phyloP scores from a whole-genome alignment of 1,140 invertebrate genomes.

The Ladona fulva region DNA sequence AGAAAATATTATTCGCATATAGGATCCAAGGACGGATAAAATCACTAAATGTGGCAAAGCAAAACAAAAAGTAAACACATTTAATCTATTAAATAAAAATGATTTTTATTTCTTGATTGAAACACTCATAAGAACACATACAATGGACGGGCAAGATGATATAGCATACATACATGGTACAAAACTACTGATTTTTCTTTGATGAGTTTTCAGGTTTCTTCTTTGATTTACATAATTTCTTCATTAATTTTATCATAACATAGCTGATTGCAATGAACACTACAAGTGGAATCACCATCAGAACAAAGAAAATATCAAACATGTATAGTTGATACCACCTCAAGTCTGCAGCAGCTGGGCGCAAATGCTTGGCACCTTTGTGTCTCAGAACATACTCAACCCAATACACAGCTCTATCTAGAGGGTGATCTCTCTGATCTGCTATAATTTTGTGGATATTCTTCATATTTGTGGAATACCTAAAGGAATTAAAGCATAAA shows the following conservation, averaged over 20 bases:
- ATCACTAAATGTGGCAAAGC: too few relatives aligned
- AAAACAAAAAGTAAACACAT: too few relatives aligned
- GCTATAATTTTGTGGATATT: not conserved
- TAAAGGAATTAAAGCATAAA: too few relatives aligned
- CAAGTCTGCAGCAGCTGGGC: slow-evolving; percentile 26
- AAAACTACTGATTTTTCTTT: not conserved
- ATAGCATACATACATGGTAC: too few relatives aligned
- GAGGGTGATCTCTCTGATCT: slow-evolving; percentile 39
- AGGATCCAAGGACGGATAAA: too few relatives aligned
- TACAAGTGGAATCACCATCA: not conserved
- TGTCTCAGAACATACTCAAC: slow-evolving; percentile 43
- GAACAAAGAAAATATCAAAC: slow-evolving; percentile 23
- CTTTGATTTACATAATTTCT: not conserved
- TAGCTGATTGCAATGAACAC: not conserved
- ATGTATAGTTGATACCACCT: slow-evolving; percentile 25
- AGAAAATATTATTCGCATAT: too few relatives aligned
- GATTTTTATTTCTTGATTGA: too few relatives aligned
- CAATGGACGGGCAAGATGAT: too few relatives aligned
- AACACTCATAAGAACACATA: too few relatives aligned
- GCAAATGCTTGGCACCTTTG: slow-evolving; percentile 33
- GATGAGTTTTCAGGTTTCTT: not conserved
- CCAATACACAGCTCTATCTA: slow-evolving; percentile 46
- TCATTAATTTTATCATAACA: not conserved
- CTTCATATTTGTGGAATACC: not conserved
- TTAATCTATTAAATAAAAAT: too few relatives aligned